Conservation (phyloP, 92 coral and sea anemone species). For the Palythoa heliodiscus region DNA sequence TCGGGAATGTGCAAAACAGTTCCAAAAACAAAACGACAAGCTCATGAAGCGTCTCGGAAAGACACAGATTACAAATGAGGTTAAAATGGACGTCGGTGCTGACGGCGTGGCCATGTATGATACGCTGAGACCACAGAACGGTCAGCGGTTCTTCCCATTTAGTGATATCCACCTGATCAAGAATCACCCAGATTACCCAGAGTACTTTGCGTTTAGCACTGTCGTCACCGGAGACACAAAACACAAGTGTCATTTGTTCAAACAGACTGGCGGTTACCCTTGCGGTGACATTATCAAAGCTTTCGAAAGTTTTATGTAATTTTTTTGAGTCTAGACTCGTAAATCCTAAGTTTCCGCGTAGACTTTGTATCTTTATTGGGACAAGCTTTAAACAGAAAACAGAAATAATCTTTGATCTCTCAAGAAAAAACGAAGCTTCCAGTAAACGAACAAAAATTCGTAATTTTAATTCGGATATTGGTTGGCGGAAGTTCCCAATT, state of each 20-base stretch:
- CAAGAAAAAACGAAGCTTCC: not conserved
- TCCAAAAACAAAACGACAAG: slow-evolving; percentile 75
- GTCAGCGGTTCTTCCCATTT: slow-evolving; percentile 84
- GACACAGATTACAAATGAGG: slow-evolving; percentile 66
- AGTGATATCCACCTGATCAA: slow-evolving; percentile 68
- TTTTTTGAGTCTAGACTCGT: not conserved
- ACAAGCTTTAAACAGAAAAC: not conserved
- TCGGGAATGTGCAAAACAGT: slow-evolving; percentile 90
- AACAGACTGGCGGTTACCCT: slow-evolving; percentile 61
- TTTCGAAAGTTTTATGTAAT: slow-evolving; percentile 63
- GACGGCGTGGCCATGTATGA: slow-evolving; percentile 89
- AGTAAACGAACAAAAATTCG: not conserved
- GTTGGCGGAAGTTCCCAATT: not conserved
- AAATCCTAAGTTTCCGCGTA: not conserved
- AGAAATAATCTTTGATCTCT: not conserved
- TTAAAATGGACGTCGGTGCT: slow-evolving; percentile 58
- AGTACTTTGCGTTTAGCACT: slow-evolving; percentile 93
- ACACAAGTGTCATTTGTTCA: slow-evolving; percentile 93
- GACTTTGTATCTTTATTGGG: not conserved
- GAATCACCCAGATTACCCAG: slow-evolving; percentile 85
- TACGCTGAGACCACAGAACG: slow-evolving; percentile 43
- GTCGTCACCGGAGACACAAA: slow-evolving; percentile 96
- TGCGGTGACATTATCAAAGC: slow-evolving; percentile 63
- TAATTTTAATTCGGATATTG: not conserved
- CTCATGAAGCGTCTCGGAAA: slow-evolving; percentile 68